Percentiles rank a stretch among this genome's conserved stretches.
Conservation (phyloP, 2,888 invertebrate species). For the Sinhomidia bicolor region DNA sequence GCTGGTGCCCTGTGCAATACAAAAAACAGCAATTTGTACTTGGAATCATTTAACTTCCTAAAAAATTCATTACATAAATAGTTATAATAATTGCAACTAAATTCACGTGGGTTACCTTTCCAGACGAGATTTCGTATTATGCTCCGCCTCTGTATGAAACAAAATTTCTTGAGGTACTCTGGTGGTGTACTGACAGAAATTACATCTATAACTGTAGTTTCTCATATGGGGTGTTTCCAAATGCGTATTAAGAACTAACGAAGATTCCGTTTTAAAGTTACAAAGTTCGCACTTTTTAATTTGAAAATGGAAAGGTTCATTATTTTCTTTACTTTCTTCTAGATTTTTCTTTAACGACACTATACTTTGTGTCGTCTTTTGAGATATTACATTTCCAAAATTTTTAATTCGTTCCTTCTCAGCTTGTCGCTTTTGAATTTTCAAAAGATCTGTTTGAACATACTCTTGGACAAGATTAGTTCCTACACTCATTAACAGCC, state of each 20-base stretch:
- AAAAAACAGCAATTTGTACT: too few species aligned
- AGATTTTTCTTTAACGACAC: slow-evolving; percentile 91
- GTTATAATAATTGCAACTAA: not conserved
- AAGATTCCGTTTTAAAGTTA: slow-evolving; percentile 94
- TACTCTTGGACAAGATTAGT: slow-evolving; percentile 94
- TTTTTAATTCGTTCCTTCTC: slow-evolving; percentile 86
- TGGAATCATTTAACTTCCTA: too few species aligned
- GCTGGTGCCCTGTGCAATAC: slow-evolving; percentile 87
- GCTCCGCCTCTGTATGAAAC: slow-evolving; percentile 95
- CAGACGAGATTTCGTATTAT: slow-evolving; percentile 91
- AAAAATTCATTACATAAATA: too few species aligned
- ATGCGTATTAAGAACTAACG: slow-evolving; percentile 91
- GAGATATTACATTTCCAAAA: slow-evolving; percentile 83
- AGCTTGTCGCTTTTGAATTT: slow-evolving; percentile 92
- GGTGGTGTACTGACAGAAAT: slow-evolving; percentile 91
- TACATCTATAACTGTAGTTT: slow-evolving; percentile 89
- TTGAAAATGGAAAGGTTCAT: slow-evolving; percentile 88
- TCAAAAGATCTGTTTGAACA: slow-evolving; percentile 95
- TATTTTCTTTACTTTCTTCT: slow-evolving; percentile 92
- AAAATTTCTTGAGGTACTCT: slow-evolving; percentile 93
- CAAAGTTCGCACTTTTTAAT: slow-evolving; percentile 94
- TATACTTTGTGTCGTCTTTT: slow-evolving; percentile 88
- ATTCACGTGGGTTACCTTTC: slow-evolving; percentile 83
- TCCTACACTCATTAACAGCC: slow-evolving; percentile 95
- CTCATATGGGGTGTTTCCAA: slow-evolving; percentile 96